These are phyloP conservation scores for Diarsia mendica DNA, from an alignment of 2,888 invertebrate genomes.

Conservation along the genomic window DNA sequence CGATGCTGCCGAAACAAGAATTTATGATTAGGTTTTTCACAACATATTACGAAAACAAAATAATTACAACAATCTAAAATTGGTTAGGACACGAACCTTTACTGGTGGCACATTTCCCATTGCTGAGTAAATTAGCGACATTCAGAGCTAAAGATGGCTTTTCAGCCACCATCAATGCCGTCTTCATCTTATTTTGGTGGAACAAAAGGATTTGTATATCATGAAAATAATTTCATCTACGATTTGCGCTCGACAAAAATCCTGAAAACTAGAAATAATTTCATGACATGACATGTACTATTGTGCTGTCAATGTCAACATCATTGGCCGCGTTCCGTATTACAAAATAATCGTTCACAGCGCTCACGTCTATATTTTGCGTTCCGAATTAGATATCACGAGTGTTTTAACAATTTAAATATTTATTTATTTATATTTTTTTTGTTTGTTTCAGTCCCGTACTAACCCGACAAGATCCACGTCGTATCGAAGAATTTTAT, in stretches of 20 bases:
- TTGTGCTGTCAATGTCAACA: too few species aligned
- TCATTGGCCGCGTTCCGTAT: too few species aligned
- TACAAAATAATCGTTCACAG: too few species aligned
- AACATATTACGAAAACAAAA: slow-evolving; percentile 35
- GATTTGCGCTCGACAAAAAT: not conserved
- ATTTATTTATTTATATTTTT: too few species aligned
- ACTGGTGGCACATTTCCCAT: slow-evolving; percentile 93
- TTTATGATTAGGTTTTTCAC: slow-evolving; percentile 5
- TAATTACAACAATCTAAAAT: slow-evolving; percentile 19
- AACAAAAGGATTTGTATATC: slow-evolving; percentile 13
- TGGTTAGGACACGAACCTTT: slow-evolving; percentile 91
- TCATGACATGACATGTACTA: not conserved
- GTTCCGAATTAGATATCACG: too few species aligned
- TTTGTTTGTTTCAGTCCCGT: too few species aligned
- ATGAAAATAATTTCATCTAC: slow-evolving; percentile 43
- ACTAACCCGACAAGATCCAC: too few species aligned
- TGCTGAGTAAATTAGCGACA: slow-evolving; percentile 97
- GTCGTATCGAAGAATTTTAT: too few species aligned
- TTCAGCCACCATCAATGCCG: slow-evolving; percentile 99
- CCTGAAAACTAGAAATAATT: slow-evolving; percentile 1
- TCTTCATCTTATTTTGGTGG: slow-evolving; percentile 91
- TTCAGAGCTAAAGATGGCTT: slow-evolving; percentile 99
- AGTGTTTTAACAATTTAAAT: too few species aligned
- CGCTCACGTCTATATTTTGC: too few species aligned
- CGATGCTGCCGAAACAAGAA: slow-evolving; percentile 76